These are phyloP conservation scores for Sinonovacula constricta DNA, from an alignment of 1,140 invertebrate genomes.

Conservation along the genomic window DNA sequence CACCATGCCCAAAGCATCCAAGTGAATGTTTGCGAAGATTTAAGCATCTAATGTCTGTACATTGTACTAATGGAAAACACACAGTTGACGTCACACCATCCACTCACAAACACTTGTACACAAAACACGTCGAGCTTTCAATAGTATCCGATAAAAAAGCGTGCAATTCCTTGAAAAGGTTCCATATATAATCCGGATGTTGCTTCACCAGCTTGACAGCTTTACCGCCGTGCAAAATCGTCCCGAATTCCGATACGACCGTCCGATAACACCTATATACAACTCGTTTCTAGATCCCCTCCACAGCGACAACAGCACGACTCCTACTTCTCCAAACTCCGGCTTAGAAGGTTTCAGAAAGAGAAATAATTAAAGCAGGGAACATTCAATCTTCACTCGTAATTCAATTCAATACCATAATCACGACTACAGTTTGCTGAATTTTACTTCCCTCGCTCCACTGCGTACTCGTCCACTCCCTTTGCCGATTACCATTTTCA, in stretches of 20 bases:
- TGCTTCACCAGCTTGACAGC: neutral
- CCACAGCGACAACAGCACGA: neutral
- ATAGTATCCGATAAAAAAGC: no score
- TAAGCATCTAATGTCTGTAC: no score
- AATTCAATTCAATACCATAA: slow-evolving; percentile 37
- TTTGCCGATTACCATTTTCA: slow-evolving; percentile 32
- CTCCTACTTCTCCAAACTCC: neutral
- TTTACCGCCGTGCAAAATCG: neutral
- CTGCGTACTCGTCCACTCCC: slow-evolving; percentile 41
- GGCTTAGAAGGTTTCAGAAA: neutral
- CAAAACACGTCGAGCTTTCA: no score
- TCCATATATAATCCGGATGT: neutral
- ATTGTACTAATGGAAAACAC: no score
- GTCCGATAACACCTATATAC: neutral
- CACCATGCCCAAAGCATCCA: no score
- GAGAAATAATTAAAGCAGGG: neutral
- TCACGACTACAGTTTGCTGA: slow-evolving; percentile 25
- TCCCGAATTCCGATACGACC: neutral
- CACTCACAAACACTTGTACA: no score
- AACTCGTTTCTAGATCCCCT: neutral
- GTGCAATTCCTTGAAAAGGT: no score
- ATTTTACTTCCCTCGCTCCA: slow-evolving; percentile 35
- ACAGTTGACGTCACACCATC: no score
- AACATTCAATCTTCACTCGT: neutral
- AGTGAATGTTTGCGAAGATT: no score